Percentiles rank a stretch among this genome's conserved stretches.
Evolutionary conservation across 2,888 invertebrate species (phyloP).

Genomic region (Drosophila borborema): DNA sequence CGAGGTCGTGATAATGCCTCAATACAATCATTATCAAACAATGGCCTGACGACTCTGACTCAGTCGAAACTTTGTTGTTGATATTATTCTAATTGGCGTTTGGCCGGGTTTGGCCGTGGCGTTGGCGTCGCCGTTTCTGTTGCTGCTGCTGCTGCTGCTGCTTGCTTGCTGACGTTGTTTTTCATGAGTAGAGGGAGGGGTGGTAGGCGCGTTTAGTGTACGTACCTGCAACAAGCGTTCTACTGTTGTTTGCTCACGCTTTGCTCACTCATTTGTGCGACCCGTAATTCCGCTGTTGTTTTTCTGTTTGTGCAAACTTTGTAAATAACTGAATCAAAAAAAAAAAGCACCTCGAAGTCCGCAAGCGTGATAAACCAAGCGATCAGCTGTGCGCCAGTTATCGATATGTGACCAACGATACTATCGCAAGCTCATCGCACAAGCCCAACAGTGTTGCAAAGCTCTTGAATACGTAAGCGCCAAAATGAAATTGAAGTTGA

Average conservation of each 20-base stretch:
- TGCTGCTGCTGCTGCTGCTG: slow-evolving; percentile 7
- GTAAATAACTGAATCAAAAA: slow-evolving; percentile 62
- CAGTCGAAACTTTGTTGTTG: slow-evolving; percentile 48
- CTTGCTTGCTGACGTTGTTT: slow-evolving; percentile 16
- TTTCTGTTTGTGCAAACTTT: slow-evolving; percentile 49
- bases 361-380: slow-evolving; percentile 59
- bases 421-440: slow-evolving; percentile 16
- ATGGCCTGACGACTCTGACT: slow-evolving; percentile 62
- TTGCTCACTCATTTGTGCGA: slow-evolving; percentile 62
- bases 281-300: slow-evolving; percentile 35
- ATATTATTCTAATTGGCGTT: slow-evolving; percentile 47
- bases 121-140: slow-evolving; percentile 21
- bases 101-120: slow-evolving; percentile 47
- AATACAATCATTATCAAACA: slow-evolving; percentile 64
- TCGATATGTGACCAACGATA: slow-evolving; percentile 40
- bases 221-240: slow-evolving; percentile 53
- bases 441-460: slow-evolving; percentile 31
- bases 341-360: slow-evolving; percentile 44
- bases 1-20: slow-evolving; percentile 60
- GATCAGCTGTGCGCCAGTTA: slow-evolving; percentile 40
- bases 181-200: background rate
- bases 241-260: slow-evolving; percentile 35
- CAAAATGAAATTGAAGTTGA: slow-evolving; percentile 3
- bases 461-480: slow-evolving; percentile 18
- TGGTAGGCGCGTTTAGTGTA: background rate